Base-by-base conservation (phyloP, 2,113 vertebrate genomes). In the Podilymbus podiceps region DNA sequence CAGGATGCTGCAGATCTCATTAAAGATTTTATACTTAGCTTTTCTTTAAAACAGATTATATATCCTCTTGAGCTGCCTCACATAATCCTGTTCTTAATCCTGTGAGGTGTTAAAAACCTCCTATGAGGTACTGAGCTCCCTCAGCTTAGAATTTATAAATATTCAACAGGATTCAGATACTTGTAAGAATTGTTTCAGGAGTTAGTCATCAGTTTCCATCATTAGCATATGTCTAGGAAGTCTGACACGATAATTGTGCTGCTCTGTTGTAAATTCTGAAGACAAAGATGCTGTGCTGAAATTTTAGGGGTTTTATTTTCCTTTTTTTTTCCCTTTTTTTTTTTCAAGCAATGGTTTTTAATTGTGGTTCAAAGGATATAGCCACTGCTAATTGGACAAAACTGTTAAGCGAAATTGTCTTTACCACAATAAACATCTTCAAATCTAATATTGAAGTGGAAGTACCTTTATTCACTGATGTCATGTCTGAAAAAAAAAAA, bases 11-110 rank as follows among this genome's bases (percentile, higher is more conserved):
- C 31, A 85, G 44, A 88, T 72, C 44, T 85, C 66, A 76, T 73
- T 62, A 72, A 81, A 89, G 53, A 76, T 84, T 90, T 83, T 83
- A 31, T 73, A 28, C 33, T 69, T 77, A 60, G 11, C 16, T 79
- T 94, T 93, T 76, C 59, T 88, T 95, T 22, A 42, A 77, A 20
- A 27, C 11, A 53, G 46, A 46, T 69, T 83, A 75, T 49, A 23
- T 52, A 86, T 42, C 35, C 46, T 69, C 72, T 59, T 92, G 75
- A 95, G 59, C 33, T 84, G 13, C 47, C 33, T 90, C 35, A 28
- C 19, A 38, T 86, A 89, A 92, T 95, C 74, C 66, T 88, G 18
- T 76, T 93, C 58, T 88, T 93, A 94, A 92, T 86, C 79, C 55
- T 71, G 10, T 47, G 53, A 77, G 46, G 24, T 84, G 38, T 90